These are phyloP conservation scores for Caretta caretta DNA, from an alignment of 2,113 vertebrate genomes.

Conservation along the genomic window DNA sequence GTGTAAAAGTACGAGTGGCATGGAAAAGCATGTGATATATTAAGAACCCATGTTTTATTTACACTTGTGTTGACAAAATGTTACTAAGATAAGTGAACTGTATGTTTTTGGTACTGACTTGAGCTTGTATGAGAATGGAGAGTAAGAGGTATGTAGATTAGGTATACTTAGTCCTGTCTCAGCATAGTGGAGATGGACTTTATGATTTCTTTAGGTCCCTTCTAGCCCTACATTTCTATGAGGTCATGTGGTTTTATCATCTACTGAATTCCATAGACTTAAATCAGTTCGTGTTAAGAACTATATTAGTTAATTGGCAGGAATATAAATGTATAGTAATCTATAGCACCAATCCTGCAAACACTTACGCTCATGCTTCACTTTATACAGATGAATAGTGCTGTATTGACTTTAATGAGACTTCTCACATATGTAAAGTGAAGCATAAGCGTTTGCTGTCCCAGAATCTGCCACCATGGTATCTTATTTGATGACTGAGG, in stretches of 20 bases:
- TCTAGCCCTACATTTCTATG: not conserved
- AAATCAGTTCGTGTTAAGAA: not conserved
- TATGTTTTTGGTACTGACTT: not conserved
- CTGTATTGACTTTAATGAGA: not conserved
- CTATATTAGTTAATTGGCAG: not conserved
- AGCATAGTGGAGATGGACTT: not conserved
- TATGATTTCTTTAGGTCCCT: not conserved
- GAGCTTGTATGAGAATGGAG: not conserved
- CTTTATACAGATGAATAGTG: not conserved
- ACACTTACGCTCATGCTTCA: not conserved
- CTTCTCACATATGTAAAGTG: not conserved
- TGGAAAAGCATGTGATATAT: not conserved
- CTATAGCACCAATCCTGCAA: not conserved
- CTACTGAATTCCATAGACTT: not conserved
- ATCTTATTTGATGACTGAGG: not conserved
- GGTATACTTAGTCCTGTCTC: not conserved
- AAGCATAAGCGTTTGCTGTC: not conserved
- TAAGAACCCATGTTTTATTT: constrained; percentile 15
- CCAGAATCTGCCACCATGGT: not conserved
- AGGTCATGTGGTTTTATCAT: not conserved
- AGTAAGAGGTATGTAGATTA: not conserved
- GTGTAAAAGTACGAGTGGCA: not conserved
- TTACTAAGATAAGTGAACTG: not conserved
- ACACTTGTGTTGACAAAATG: not conserved
- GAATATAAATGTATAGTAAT: not conserved